Evolutionary conservation across 2,888 invertebrate species (phyloP).

Genomic region (Charanyca ferruginea): DNA sequence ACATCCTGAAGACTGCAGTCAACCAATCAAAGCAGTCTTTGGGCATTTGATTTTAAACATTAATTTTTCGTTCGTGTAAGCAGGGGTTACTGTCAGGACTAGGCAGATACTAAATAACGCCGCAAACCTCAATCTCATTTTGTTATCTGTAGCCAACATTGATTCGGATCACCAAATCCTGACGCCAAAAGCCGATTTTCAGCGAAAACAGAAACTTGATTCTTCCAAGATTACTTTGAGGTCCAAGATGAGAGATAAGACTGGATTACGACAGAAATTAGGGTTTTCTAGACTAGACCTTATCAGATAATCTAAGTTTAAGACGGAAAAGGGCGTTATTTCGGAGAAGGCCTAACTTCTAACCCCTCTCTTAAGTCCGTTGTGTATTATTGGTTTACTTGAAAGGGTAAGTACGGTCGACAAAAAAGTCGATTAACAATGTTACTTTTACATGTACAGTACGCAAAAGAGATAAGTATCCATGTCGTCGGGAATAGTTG

Average conservation of each 20-base stretch:
- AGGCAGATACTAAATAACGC: neutral
- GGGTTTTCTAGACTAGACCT: slow-evolving; percentile 35
- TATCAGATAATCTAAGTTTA: slow-evolving; percentile 45
- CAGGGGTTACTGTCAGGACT: neutral
- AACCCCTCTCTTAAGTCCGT: neutral
- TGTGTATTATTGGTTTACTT: slow-evolving; percentile 2
- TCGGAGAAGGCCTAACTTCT: slow-evolving; percentile 9
- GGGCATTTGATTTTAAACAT: too few species aligned
- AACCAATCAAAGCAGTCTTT: too few species aligned
- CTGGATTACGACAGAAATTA: slow-evolving; percentile 45
- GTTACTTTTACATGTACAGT: neutral
- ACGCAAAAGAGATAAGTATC: too few species aligned
- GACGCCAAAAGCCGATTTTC: slow-evolving; percentile 15
- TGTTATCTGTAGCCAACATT: slow-evolving; percentile 21
- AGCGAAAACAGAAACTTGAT: slow-evolving; percentile 26
- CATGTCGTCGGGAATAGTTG: too few species aligned
- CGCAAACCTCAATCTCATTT: slow-evolving; percentile 3
- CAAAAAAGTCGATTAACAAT: neutral
- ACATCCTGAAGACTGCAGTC: too few species aligned
- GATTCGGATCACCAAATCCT: slow-evolving; percentile 17
- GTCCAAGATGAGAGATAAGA: slow-evolving; percentile 45
- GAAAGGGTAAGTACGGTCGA: slow-evolving; percentile 1
- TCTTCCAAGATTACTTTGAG: slow-evolving; percentile 34
- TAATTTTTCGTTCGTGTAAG: too few species aligned
- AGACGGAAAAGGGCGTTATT: slow-evolving; percentile 22